These are phyloP conservation scores for Aporrectodea caliginosa DNA, from an alignment of 1,140 invertebrate genomes.

Conservation along the genomic window DNA sequence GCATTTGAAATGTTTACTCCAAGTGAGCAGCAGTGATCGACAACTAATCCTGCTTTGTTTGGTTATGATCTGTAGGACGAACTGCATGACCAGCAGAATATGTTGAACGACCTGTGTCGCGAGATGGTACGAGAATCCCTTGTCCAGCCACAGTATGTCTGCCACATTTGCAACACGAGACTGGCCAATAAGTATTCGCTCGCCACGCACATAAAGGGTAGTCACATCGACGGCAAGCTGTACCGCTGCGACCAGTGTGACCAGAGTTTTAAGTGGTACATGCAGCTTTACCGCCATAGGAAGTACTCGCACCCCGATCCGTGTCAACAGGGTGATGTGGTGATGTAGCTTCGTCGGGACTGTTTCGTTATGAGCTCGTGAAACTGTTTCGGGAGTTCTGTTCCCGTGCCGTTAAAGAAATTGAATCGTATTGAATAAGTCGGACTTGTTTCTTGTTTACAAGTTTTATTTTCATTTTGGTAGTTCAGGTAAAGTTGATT, in stretches of 20 bases:
- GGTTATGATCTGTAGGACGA: neutral
- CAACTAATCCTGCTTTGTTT: neutral
- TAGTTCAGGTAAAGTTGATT: too few species aligned
- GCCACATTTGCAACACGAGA: constrained; percentile 21
- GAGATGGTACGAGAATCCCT: neutral
- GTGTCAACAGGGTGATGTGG: too few species aligned
- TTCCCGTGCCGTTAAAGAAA: too few species aligned
- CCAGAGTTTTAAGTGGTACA: constrained; percentile 22
- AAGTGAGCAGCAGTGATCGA: too few species aligned
- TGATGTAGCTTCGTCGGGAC: too few species aligned
- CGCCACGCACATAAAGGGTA: constrained; percentile 12
- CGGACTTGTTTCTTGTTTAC: too few species aligned
- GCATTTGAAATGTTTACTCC: too few species aligned
- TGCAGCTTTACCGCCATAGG: constrained; percentile 20
- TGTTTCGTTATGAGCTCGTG: too few species aligned
- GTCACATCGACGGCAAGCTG: constrained; percentile 6
- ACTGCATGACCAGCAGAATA: neutral
- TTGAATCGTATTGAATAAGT: too few species aligned
- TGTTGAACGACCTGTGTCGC: neutral
- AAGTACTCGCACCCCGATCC: constrained; percentile 7
- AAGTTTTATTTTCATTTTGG: too few species aligned
- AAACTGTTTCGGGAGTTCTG: too few species aligned
- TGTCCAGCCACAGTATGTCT: constrained; percentile 8
- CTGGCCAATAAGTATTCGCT: constrained; percentile 7
- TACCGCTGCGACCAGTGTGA: constrained; percentile 15